Base-by-base conservation (phyloP, 2,888 invertebrate genomes). In the Sylvicola cinctus region DNA sequence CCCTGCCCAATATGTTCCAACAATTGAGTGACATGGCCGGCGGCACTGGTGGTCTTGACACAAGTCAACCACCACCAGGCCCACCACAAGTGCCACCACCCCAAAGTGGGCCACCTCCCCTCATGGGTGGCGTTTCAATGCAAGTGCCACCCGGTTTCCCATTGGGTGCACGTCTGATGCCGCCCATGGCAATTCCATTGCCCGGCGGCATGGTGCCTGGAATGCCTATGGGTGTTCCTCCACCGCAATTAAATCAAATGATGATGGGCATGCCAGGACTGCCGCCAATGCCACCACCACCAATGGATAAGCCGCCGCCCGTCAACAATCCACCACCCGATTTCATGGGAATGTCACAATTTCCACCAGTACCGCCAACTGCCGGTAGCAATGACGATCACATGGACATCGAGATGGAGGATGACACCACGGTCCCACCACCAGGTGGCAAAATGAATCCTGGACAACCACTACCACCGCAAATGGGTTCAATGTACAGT, bases 361-460 rank as follows among this genome's bases (percentile, higher is more conserved):
- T 33, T 26, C 36, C 36, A 7, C 36, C 33, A 8, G 14, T 13
- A n/a, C 46, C 52, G 27, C 43, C 49, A 26, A 49, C 52, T 2
- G 51, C 54, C 42, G 49, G 50, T 23, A 46, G 40, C 37, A 56
- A 64, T 32, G 76, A 76, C 35, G 80, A 80, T 46, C 76, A 75
- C 35, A 81, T 81, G 80, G 81, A 81, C 42, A 65, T 81, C 29
- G 81, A 81, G 51, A 71, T 74, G 52, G 73, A 72, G 37, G 67
- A 71, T 40, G 70, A 62, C n/a, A 51, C 52, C 23, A 46, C n/a
- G n/a, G n/a, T 46, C 6, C 34, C 35, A 41, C 43, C 40, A 39
- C 38, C 41, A 10, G 46, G 51, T 40, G 20, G 20, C 49, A 43
- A 30, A 55, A 44, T 34, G 42, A 50, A 41, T 35, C 44, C 37